Conservation (phyloP, 2,888 invertebrate genomes). For the Zele albiditarsus region DNA sequence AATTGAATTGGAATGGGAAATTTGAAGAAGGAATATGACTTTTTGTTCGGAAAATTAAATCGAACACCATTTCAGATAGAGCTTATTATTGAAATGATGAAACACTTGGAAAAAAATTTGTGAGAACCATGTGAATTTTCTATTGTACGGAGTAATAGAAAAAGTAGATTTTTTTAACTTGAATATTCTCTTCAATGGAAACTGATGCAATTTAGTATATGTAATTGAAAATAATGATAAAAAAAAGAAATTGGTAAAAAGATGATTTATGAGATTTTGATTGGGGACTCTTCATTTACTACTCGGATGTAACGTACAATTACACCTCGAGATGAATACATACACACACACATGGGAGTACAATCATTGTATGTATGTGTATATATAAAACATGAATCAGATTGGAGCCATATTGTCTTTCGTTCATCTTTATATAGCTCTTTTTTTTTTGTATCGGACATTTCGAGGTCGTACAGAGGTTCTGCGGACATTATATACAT, state of each 20-base stretch:
- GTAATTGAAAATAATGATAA: background rate
- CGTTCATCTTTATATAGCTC: background rate
- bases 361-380: background rate
- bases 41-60: no score
- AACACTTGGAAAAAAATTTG: no score
- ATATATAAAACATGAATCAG: background rate
- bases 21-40: no score
- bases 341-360: background rate
- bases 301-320: no score
- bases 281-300: no score
- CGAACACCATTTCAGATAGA: no score
- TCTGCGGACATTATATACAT: background rate
- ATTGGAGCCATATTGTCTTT: slow-evolving; percentile 11
- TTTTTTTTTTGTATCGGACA: background rate
- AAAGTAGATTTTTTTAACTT: no score
- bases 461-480: slow-evolving; percentile 1
- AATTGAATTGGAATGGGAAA: no score
- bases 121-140: no score
- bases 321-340: background rate
- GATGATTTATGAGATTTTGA: background rate
- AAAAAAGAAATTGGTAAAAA: background rate
- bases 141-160: no score
- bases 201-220: background rate
- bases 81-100: no score
- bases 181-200: no score